These are phyloP conservation scores for Chelmon rostratus DNA, from an alignment of 2,797 vertebrate genomes.

Conservation along the genomic window DNA sequence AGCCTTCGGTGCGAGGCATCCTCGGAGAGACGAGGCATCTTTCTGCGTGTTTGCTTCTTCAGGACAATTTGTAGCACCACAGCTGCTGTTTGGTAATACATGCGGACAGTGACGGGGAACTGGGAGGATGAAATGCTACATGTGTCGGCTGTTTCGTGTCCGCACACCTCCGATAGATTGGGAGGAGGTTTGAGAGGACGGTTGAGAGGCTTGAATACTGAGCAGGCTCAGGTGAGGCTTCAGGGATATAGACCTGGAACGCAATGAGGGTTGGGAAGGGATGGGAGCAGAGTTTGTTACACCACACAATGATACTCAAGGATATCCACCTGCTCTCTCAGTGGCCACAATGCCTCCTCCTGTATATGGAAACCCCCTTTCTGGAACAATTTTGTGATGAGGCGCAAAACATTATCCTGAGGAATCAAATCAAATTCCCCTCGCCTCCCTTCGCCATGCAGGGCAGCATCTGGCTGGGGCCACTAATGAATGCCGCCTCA, in stretches of 20 bases:
- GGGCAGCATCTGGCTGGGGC: conserved; percentile 63
- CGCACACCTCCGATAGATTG: conserved; percentile 34
- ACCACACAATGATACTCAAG: conserved; percentile 47
- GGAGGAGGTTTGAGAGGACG: conserved; percentile 47
- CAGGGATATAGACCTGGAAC: conserved; percentile 30
- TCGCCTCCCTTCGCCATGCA: conserved; percentile 25
- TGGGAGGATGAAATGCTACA: conserved; percentile 19
- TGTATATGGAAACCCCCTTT: conserved; percentile 43
- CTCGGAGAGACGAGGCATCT: conserved; percentile 34
- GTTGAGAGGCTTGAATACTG: conserved; percentile 31
- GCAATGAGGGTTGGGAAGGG: conserved; percentile 12
- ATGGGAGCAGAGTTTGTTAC: conserved; percentile 20
- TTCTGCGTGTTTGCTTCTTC: conserved; percentile 43
- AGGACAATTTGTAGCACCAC: conserved; percentile 47
- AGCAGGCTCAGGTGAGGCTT: conserved; percentile 40
- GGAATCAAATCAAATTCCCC: conserved; percentile 67
- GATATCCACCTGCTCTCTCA: conserved; percentile 63
- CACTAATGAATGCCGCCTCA: conserved; percentile 77
- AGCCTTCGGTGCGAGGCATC: conserved; percentile 35
- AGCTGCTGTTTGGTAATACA: conserved; percentile 44
- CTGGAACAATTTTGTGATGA: conserved; percentile 55
- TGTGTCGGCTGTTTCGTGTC: conserved; percentile 28
- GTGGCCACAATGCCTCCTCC: conserved; percentile 20
- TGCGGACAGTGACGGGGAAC: conserved; percentile 16
- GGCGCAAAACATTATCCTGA: conserved; percentile 61